A percentile compares a stretch with the other conserved stretches of the same genome.
phyloP scores from a whole-genome alignment of 2,113 vertebrate genomes.

The Catagonus wagneri region DNA sequence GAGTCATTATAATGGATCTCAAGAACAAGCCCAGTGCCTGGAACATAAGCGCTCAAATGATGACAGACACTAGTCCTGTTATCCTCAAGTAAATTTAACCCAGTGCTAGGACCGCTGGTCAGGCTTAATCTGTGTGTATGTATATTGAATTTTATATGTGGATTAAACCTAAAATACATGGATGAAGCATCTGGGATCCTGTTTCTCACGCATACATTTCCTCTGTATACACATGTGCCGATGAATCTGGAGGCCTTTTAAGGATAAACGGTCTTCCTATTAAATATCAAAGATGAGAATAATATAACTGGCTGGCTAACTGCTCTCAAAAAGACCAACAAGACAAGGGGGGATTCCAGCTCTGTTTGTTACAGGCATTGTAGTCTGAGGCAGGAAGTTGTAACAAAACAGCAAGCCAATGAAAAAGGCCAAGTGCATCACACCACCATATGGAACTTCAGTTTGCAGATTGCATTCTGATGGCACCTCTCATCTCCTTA shows the following conservation, averaged over 20 bases:
- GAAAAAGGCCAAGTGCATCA: neutral
- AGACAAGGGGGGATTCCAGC: slow-evolving; percentile 1
- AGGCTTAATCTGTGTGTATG: neutral
- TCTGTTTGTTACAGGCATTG: neutral
- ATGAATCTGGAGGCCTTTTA: neutral
- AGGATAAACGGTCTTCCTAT: neutral
- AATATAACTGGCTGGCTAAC: neutral
- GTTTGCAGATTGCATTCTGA: neutral
- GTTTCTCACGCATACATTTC: neutral
- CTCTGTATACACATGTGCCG: neutral
- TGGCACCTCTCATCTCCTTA: neutral
- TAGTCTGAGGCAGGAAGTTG: slow-evolving; percentile 54
- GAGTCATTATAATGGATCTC: neutral
- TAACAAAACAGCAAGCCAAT: slow-evolving; percentile 20
- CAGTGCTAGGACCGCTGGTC: neutral
- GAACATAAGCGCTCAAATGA: neutral
- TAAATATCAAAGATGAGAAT: slow-evolving; percentile 34
- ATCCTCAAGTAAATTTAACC: neutral
- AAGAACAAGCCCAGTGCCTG: no score
- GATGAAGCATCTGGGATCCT: neutral
- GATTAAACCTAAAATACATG: slow-evolving; percentile 6
- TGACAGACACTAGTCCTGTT: neutral
- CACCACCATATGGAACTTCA: slow-evolving; percentile 29
- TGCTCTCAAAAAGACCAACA: slow-evolving; percentile 53
- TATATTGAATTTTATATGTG: slow-evolving; percentile 2